phyloP scores from a whole-genome alignment of 2,113 vertebrate species.

The Platichthys flesus region DNA sequence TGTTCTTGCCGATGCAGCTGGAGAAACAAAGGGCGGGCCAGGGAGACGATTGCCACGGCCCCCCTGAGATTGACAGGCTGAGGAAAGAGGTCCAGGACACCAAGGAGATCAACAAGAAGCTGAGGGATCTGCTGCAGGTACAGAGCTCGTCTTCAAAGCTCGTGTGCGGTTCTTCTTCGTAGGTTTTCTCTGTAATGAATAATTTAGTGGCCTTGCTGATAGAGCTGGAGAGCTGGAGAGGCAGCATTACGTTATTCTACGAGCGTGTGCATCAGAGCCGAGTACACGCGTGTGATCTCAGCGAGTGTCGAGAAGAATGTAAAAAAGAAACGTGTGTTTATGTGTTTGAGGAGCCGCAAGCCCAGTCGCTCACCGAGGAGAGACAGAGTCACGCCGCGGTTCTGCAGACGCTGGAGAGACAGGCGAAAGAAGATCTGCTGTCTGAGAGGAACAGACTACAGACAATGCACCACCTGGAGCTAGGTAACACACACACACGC shows the following conservation, averaged over 20 bases:
- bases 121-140: conserved; percentile 88
- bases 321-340: conserved; percentile 13
- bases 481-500: conserved; percentile 82
- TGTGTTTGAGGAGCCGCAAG: conserved; percentile 82
- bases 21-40: conserved; percentile 76
- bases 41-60: conserved; percentile 79
- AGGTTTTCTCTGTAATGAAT: conserved; percentile 64
- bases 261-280: not conserved
- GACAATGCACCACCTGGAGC: conserved; percentile 86
- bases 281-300: not conserved
- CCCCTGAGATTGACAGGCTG: conserved; percentile 86
- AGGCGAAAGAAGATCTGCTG: conserved; percentile 85
- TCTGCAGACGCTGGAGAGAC: conserved; percentile 86
- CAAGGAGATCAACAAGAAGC: conserved; percentile 85
- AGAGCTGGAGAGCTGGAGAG: conserved; percentile 2
- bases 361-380: conserved; percentile 83
- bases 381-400: conserved; percentile 83
- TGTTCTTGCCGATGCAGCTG: conserved; percentile 57
- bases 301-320: conserved; percentile 18
- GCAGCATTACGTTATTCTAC: not conserved
- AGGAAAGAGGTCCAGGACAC: conserved; percentile 86
- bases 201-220: conserved; percentile 61
- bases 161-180: conserved; percentile 12
- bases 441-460: conserved; percentile 86
- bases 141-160: not conserved